A percentile compares a stretch with the other conserved stretches of the same genome.
Evolutionary conservation across 2,113 vertebrate species (phyloP).

Genomic region (Tachysurus vachellii): DNA sequence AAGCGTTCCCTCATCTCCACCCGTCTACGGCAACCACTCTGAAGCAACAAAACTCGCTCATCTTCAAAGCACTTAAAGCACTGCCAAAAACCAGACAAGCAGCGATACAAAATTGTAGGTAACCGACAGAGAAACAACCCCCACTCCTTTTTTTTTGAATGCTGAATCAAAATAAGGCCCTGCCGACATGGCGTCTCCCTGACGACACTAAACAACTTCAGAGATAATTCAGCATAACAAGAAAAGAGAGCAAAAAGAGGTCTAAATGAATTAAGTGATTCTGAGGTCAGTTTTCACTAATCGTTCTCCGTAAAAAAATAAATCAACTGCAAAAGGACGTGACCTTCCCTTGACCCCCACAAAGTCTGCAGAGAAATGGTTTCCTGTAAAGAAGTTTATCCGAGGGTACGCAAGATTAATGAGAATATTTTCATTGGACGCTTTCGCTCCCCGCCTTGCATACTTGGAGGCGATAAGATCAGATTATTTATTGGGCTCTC

Average conservation of each 20-base stretch:
- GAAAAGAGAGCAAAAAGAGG: conserved; percentile 47
- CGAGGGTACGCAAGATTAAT: conserved; percentile 83
- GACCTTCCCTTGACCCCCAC: conserved; percentile 86
- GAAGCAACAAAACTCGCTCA: conserved; percentile 40
- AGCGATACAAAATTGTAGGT: conserved; percentile 18
- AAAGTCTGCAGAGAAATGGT: conserved; percentile 85
- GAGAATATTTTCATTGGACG: conserved; percentile 88
- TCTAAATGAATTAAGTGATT: conserved; percentile 66
- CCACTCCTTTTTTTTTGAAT: conserved; percentile 59
- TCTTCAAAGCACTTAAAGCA: conserved; percentile 35
- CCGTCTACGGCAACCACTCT: conserved; percentile 12
- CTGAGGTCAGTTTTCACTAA: conserved; percentile 71
- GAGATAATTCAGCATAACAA: conserved; percentile 57
- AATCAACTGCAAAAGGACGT: conserved; percentile 62
- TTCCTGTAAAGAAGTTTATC: conserved; percentile 87
- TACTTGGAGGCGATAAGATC: conserved; percentile 84
- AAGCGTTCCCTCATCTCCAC: conserved; percentile 30
- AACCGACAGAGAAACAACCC: conserved; percentile 16
- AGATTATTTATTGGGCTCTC: conserved; percentile 89
- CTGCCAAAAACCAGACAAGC: conserved; percentile 18
- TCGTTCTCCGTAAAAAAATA: conserved; percentile 53
- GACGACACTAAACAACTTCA: conserved; percentile 59
- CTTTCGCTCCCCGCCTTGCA: conserved; percentile 70
- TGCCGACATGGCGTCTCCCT: conserved; percentile 57
- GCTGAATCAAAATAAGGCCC: conserved; percentile 61